Conservation (phyloP, 2,113 vertebrate species). For the Mustela nigripes region DNA sequence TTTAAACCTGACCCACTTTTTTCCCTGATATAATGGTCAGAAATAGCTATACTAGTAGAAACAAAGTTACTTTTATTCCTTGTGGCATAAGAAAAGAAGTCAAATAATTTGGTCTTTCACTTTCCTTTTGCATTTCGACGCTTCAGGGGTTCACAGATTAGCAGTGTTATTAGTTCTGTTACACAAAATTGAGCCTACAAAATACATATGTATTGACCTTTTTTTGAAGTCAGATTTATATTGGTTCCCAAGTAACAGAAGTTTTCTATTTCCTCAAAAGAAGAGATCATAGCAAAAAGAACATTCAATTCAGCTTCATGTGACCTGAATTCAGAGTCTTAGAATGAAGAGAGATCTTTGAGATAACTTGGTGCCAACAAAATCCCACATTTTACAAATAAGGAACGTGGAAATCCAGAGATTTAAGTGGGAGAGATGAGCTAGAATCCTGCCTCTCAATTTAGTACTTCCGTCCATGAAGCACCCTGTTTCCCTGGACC, state of each 20-base stretch:
- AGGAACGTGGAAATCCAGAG: neutral
- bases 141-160: neutral
- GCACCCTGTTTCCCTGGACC: neutral
- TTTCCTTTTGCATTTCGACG: slow-evolving; percentile 25
- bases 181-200: neutral
- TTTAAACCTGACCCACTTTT: slow-evolving; percentile 70
- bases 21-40: slow-evolving; percentile 22
- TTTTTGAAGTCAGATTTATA: slow-evolving; percentile 29
- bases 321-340: neutral
- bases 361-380: neutral
- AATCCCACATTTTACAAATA: neutral
- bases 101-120: neutral
- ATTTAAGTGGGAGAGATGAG: neutral
- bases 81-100: neutral
- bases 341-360: neutral
- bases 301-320: neutral
- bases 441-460: neutral
- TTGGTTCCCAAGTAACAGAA: neutral
- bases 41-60: slow-evolving; percentile 8
- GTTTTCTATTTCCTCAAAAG: slow-evolving; percentile 1
- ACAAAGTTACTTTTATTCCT: slow-evolving; percentile 36
- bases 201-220: neutral
- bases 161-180: neutral
- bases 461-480: neutral
- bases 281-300: neutral